Base-by-base conservation (phyloP, 2,113 vertebrate genomes). In the Cephalophus harveyi region DNA sequence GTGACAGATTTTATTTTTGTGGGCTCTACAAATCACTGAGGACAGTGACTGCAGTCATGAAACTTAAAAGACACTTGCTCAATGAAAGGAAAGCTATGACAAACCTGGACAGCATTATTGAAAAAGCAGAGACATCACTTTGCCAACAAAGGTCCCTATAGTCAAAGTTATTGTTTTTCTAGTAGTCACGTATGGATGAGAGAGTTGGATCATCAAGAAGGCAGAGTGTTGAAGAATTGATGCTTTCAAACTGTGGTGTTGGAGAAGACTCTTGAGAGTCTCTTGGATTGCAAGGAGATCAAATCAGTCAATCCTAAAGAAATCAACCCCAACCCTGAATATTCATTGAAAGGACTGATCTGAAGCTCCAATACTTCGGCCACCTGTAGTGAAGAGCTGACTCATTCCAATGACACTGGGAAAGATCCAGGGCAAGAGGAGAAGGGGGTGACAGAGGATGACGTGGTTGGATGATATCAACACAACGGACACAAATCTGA, bases 391-490 rank as follows among this genome's bases (percentile, higher is more conserved):
- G 36, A 43, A 74, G 71, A 74, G 71, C 36, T 43, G 21, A 74
- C n/a, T 74, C 71, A 59, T 27, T 59, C 10, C 10, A 59, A 59
- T 36, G 64, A 71, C n/a, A 21, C 64, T 36, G n/a, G n/a, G 64
- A 71, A 71, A 36, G 64, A 71, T 23, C 64, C 64, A 74, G 6
- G 12, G 36, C 36, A 74, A 43, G 36, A 74, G 19, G n/a, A 74
- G 6, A 40, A 43, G 36, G 11, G 19, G 11, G 21, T 25, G 36
- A 74, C 71, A 43, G 11, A 74, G 36, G 36, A 74, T 74, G 36
- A 25, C 0, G 1, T 43, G 36, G 21, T 14, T 74, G 36, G 5
- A 74, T 6, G 36, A 7, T 43, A 27, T 4, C 1, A 1, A 43
- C 71, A 74, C 36, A 74, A 74, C 1, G 1, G 23, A 74, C 71